Base-by-base conservation (phyloP, 1,140 invertebrate species). In the Drosophila repletoides region DNA sequence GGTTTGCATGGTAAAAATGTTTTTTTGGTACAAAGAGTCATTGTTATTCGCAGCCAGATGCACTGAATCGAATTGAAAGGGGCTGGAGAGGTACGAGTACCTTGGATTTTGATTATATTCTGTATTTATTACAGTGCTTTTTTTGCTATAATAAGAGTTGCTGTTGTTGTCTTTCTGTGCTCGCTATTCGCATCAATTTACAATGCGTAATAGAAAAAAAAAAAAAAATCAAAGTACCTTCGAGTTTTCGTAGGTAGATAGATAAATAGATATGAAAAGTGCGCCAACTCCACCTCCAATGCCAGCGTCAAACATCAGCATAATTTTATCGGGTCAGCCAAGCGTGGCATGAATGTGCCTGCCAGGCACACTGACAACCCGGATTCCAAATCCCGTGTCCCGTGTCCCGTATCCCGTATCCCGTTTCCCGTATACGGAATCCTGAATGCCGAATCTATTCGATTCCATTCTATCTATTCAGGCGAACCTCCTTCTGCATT, bases 251-350 rank as follows among this genome's bases (percentile, higher is more conserved):
- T 15, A 15, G 21, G 12, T 7, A 24, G 24, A 46, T 34, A 21
- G 17, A 17, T 7, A 24, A 15, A 46, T 34, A 21, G 17, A 14
- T 66, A 49, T 34, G 45, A 59, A 66, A 66, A 66, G 52, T 66
- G 53, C 45, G 45, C 43, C 36, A 56, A 43, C 40, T 43, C 26
- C 36, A 56, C 22, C 40, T 43, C 26, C 21, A 43, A 26, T 17
- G 24, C 46, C 29, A 46, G n/a, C n/a, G n/a, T n/a, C n/a, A 61
- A 46, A 38, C 64, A 51, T 67, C 56, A 34, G 28, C 64, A 66
- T 49, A 46, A 69, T 73, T 79, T 60, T 79, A 73, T 70, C 49
- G 75, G 75, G 71, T 80, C 75, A 79, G 40, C 51, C 36, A 79
- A 80, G 75, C 75, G 68, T 75, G 55, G 59, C 70, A 70, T 60